Evolutionary conservation across 1,140 invertebrate genomes (phyloP).

Genomic region (Leptoteleia sp.): DNA sequence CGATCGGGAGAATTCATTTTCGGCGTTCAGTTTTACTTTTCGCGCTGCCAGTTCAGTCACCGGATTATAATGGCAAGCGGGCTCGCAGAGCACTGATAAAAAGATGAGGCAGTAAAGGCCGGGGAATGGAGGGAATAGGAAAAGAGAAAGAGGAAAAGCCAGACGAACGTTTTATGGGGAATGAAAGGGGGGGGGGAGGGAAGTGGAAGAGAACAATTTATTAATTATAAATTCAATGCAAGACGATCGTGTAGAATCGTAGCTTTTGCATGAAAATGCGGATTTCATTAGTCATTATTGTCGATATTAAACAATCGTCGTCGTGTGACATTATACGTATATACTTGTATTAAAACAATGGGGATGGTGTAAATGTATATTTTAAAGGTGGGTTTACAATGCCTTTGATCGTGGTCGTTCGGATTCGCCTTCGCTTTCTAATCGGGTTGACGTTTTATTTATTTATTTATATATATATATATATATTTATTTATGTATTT

Average conservation of each 20-base stretch:
- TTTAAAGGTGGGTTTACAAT: conserved; percentile 60
- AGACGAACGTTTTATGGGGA: too few relatives aligned
- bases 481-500: conserved; percentile 2
- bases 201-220: conserved; percentile 23
- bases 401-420: conserved; percentile 35
- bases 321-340: conserved; percentile 66
- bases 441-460: background rate
- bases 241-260: conserved; percentile 63
- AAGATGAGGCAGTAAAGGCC: too few relatives aligned
- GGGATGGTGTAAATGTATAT: conserved; percentile 49
- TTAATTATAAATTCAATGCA: conserved; percentile 48
- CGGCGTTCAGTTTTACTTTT: conserved; percentile 9
- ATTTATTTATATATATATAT: conserved; percentile 21
- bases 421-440: background rate
- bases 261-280: conserved; percentile 70
- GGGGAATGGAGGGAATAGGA: too few relatives aligned
- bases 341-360: conserved; percentile 52
- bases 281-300: conserved; percentile 69
- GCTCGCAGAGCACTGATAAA: conserved; percentile 37
- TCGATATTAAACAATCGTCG: conserved; percentile 67
- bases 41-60: background rate
- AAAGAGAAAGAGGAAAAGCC: conserved; percentile 17
- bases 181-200: too few relatives aligned
- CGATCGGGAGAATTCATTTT: conserved; percentile 18
- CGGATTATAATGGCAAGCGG: conserved; percentile 22